Conservation (phyloP, 2,888 invertebrate species). For the Argynnis bischoffii region DNA sequence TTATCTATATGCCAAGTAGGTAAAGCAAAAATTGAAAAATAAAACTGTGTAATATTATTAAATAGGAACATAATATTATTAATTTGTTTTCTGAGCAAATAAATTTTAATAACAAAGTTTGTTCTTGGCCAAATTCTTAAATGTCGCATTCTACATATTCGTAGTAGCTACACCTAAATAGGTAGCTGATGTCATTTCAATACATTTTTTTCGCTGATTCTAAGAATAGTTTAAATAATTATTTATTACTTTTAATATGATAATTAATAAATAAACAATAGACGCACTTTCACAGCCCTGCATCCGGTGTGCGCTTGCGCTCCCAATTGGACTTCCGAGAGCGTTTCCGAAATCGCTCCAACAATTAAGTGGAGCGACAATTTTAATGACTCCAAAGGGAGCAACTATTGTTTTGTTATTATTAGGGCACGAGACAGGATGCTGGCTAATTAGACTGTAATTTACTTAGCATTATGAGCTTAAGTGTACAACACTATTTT, state of each 20-base stretch:
- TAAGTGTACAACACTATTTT: conserved; percentile 44
- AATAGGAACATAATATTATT: no score
- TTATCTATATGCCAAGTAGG: background rate
- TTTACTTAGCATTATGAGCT: conserved; percentile 66
- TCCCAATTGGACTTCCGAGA: conserved; percentile 81
- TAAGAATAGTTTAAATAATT: background rate
- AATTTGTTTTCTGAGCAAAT: no score
- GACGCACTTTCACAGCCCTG: conserved; percentile 71
- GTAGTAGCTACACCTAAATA: no score
- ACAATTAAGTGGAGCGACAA: conserved; percentile 57
- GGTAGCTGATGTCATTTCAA: no score
- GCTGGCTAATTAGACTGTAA: conserved; percentile 75
- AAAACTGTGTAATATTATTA: no score
- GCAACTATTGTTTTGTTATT: conserved; percentile 79
- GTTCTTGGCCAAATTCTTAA: no score
- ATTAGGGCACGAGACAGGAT: conserved; percentile 79
- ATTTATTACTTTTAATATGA: conserved; percentile 6
- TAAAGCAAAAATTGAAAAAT: no score
- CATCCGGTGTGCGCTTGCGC: conserved; percentile 72
- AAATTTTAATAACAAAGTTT: no score
- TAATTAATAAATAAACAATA: conserved; percentile 36
- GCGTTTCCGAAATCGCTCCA: conserved; percentile 76
- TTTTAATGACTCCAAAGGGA: conserved; percentile 68
- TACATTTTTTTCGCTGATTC: no score
- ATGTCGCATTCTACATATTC: no score